These are phyloP conservation scores for Drosophila rubida DNA, from an alignment of 2,888 invertebrate species.

Conservation along the genomic window DNA sequence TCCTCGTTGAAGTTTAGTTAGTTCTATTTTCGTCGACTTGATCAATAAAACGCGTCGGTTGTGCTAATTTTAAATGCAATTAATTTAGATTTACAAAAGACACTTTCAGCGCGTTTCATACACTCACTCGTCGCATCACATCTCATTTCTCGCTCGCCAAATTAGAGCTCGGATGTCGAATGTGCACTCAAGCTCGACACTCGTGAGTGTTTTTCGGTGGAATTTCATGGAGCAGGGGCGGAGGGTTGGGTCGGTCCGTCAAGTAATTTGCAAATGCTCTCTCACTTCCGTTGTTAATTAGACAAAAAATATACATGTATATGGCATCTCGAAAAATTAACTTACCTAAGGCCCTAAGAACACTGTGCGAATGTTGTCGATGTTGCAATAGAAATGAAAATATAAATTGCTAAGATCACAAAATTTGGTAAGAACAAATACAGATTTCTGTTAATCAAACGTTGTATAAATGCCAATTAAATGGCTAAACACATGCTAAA, in stretches of 20 bases:
- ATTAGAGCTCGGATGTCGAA: constrained; percentile 16
- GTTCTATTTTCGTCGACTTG: constrained; percentile 53
- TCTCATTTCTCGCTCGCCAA: constrained; percentile 11
- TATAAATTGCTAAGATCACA: constrained; percentile 9
- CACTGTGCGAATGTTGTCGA: constrained; percentile 4
- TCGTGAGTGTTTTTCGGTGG: constrained; percentile 13
- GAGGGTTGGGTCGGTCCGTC: constrained; percentile 1
- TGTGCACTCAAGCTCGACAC: constrained; percentile 47
- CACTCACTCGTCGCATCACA: constrained; percentile 17
- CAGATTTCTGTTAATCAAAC: background rate
- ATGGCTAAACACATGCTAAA: background rate
- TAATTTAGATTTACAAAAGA: constrained; percentile 57
- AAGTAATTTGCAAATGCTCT: constrained; percentile 58
- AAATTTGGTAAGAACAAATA: constrained; percentile 22
- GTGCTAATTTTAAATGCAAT: constrained; percentile 64
- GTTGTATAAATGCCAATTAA: constrained; percentile 3
- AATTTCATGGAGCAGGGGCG: background rate
- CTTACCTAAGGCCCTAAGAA: constrained; percentile 46
- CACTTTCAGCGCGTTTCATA: constrained; percentile 25
- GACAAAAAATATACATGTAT: constrained; percentile 23
- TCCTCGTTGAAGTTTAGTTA: background rate
- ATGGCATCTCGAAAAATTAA: constrained; percentile 14
- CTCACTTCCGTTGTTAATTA: constrained; percentile 55
- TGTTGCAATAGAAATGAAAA: background rate
- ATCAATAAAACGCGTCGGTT: constrained; percentile 56